Conservation (phyloP, 2,113 vertebrate species). For the Holacanthus passer region DNA sequence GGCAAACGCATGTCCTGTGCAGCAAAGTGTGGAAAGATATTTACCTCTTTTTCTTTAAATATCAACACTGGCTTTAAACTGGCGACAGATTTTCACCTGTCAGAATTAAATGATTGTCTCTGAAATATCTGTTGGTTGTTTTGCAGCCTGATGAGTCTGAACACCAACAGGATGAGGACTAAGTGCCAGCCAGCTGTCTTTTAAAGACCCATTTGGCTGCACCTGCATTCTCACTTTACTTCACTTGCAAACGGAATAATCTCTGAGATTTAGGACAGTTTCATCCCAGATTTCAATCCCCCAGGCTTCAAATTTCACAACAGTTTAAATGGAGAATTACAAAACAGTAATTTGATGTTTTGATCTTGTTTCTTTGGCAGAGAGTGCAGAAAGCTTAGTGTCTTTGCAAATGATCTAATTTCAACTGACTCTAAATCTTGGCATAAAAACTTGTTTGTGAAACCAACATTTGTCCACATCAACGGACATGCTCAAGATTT, state of each 20-base stretch:
- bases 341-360: constrained; percentile 13
- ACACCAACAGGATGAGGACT: constrained; percentile 38
- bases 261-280: constrained; percentile 29
- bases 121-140: constrained; percentile 25
- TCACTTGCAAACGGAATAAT: constrained; percentile 26
- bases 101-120: not conserved
- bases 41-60: constrained; percentile 12
- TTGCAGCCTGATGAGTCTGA: constrained; percentile 26
- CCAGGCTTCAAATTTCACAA: not conserved
- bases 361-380: constrained; percentile 13
- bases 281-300: constrained; percentile 32
- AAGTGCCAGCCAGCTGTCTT: constrained; percentile 45
- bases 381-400: not conserved
- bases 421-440: not conserved
- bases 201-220: constrained; percentile 48
- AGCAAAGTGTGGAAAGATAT: not conserved
- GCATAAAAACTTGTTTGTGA: not conserved
- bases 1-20: constrained; percentile 15
- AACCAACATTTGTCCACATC: constrained; percentile 1
- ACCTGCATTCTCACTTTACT: constrained; percentile 53
- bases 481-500: too few species aligned
- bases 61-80: not conserved
- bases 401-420: not conserved
- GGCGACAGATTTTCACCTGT: constrained; percentile 17
- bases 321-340: not conserved